Percentiles rank a stretch among this genome's conserved stretches.
These are phyloP conservation scores for Oxyteleia sp. DNA, from an alignment of 2,888 invertebrate species.

Conservation along the genomic window DNA sequence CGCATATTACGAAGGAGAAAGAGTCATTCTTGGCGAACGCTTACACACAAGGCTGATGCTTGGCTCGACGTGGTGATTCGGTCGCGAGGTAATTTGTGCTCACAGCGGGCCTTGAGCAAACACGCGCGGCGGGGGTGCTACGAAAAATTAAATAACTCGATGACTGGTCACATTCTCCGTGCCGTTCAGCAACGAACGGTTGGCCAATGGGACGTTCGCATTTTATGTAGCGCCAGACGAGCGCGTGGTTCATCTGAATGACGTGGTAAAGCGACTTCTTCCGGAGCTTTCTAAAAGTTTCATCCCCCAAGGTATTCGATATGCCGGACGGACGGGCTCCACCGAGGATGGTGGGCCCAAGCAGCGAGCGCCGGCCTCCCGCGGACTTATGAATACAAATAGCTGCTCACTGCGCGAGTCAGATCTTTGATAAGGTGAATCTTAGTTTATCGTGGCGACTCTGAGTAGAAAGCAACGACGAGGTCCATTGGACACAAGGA, in stretches of 20 bases:
- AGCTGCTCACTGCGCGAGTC: conserved; percentile 87
- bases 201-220: conserved; percentile 80
- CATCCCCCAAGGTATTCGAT: conserved; percentile 76
- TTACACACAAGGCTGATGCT: conserved; percentile 51
- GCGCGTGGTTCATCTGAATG: conserved; percentile 71
- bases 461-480: conserved; percentile 64
- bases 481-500: conserved; percentile 52
- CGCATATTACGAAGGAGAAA: conserved; percentile 62
- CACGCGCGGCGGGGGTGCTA: conserved; percentile 88
- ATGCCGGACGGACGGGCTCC: conserved; percentile 70
- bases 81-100: conserved; percentile 90
- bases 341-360: conserved; percentile 60
- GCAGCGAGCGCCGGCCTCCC: conserved; percentile 87
- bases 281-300: conserved; percentile 76
- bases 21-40: conserved; percentile 69
- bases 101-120: conserved; percentile 90
- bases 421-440: conserved; percentile 86
- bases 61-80: conserved; percentile 86
- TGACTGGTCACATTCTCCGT: conserved; percentile 89
- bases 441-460: conserved; percentile 73
- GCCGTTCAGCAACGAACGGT: conserved; percentile 55
- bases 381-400: conserved; percentile 88
- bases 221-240: conserved; percentile 82
- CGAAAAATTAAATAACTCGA: conserved; percentile 89
- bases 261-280: conserved; percentile 72